Evolutionary conservation across 2,113 vertebrate genomes (phyloP).

Genomic region (Cyrtonyx montezumae): DNA sequence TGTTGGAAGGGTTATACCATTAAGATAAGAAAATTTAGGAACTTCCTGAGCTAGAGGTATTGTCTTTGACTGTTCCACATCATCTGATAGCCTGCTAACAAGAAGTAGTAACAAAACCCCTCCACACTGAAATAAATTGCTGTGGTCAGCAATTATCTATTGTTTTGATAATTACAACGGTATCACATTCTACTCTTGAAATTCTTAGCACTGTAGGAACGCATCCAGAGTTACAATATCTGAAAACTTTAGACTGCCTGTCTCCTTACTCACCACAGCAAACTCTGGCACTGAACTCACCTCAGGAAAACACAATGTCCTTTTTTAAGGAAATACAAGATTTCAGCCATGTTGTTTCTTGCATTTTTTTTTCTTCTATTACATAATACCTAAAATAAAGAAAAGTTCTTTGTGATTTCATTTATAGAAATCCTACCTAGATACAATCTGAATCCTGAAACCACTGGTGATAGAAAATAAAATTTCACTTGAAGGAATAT

Average conservation of each 20-base stretch:
- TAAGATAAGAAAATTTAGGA: neutral
- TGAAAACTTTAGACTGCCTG: neutral
- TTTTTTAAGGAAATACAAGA: neutral
- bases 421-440: neutral
- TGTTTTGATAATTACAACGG: neutral
- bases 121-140: neutral
- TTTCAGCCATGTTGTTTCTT: neutral
- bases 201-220: neutral
- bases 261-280: neutral
- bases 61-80: neutral
- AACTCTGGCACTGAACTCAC: neutral
- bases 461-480: neutral
- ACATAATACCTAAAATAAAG: accelerated
- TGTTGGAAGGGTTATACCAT: neutral
- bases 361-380: neutral
- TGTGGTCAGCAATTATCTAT: neutral
- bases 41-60: neutral
- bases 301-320: neutral
- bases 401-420: neutral
- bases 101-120: neutral
- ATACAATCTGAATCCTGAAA: neutral
- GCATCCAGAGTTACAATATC: neutral
- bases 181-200: neutral
- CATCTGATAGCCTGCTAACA: neutral
- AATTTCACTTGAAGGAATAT: neutral